These are phyloP conservation scores for Diarsia brunnea DNA, from an alignment of 2,888 invertebrate genomes.

Conservation along the genomic window DNA sequence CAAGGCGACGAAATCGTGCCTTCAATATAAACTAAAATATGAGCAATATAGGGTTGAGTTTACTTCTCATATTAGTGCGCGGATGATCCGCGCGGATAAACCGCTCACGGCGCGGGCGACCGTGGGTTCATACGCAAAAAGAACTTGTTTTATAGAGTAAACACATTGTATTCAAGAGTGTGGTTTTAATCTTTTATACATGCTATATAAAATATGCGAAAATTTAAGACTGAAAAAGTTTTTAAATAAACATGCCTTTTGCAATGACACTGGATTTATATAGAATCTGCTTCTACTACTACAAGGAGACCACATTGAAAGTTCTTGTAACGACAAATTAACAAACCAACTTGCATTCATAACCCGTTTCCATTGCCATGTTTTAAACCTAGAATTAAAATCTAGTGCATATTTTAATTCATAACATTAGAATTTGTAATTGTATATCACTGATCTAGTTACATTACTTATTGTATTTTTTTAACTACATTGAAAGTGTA, in stretches of 20 bases:
- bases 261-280: too few relatives aligned
- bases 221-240: too few relatives aligned
- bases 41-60: not conserved
- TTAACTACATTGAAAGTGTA: constrained; percentile 9
- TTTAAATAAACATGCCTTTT: too few relatives aligned
- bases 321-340: constrained; percentile 31
- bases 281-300: too few relatives aligned
- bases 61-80: too few relatives aligned
- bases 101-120: not conserved
- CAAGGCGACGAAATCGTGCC: not conserved
- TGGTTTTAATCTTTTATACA: not conserved
- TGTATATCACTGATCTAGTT: constrained; percentile 4
- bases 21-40: not conserved
- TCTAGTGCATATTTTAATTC: constrained; percentile 29
- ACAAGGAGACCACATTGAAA: constrained; percentile 25
- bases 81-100: not conserved
- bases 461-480: constrained; percentile 14
- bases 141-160: not conserved
- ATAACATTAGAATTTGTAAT: constrained; percentile 57
- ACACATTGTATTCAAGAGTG: not conserved
- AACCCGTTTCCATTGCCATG: constrained; percentile 53
- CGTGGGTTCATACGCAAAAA: not conserved
- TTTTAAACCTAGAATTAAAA: constrained; percentile 50
- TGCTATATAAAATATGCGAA: not conserved
- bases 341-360: constrained; percentile 43